phyloP scores from a whole-genome alignment of 2,797 vertebrate genomes.

The Etheostoma nigrum region DNA sequence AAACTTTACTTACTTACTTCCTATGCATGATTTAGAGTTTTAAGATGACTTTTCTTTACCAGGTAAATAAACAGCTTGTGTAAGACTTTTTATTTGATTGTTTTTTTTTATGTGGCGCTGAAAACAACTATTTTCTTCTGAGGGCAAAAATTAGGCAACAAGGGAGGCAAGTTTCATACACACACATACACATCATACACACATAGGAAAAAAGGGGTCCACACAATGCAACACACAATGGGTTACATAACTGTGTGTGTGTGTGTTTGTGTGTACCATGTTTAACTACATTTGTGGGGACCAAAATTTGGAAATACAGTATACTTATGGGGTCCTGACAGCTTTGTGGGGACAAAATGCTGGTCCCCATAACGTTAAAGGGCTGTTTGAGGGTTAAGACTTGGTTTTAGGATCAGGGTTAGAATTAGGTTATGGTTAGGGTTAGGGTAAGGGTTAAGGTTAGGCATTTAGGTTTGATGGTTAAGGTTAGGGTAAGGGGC shows the following conservation, averaged over 20 bases:
- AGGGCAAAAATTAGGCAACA: conserved; percentile 26
- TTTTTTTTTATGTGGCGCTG: not conserved
- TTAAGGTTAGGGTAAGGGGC: too few species aligned
- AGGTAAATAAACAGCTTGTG: not conserved
- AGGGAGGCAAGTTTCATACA: conserved; percentile 21
- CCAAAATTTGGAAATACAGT: too few species aligned
- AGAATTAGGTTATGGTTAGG: too few species aligned
- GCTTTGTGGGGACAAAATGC: too few species aligned
- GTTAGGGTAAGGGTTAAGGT: too few species aligned
- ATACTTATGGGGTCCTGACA: too few species aligned
- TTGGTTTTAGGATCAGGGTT: too few species aligned
- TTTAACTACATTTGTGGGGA: too few species aligned
- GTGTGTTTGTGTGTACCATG: not conserved
- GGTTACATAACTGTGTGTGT: conserved; percentile 61
- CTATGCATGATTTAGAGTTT: not conserved
- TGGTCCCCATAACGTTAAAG: too few species aligned
- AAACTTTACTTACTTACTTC: not conserved
- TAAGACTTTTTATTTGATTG: not conserved
- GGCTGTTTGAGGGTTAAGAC: too few species aligned
- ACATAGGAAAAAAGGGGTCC: conserved; percentile 48
- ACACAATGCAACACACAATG: conserved; percentile 40
- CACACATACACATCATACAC: conserved; percentile 6
- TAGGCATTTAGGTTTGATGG: too few species aligned
- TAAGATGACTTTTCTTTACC: not conserved
- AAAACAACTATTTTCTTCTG: conserved; percentile 6